A percentile compares a stretch with the other conserved stretches of the same genome.
phyloP scores from a whole-genome alignment of 2,113 vertebrate genomes.

The Psittacus erithacus region DNA sequence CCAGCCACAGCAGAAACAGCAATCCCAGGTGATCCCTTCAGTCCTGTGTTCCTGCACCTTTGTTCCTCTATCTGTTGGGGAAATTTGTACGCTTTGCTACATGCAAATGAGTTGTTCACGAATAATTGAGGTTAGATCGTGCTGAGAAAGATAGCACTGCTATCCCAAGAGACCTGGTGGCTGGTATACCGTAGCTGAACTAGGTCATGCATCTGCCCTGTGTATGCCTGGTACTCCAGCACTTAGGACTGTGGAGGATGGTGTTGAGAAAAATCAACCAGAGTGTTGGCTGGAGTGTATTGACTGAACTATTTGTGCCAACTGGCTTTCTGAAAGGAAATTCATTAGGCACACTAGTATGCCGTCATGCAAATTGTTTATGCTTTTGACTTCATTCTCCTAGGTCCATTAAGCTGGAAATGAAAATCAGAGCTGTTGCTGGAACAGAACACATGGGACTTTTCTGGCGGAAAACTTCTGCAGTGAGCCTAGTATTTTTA shows the following conservation, averaged over 20 bases:
- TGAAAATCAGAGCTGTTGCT: not conserved
- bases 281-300: not conserved
- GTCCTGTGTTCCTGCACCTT: not conserved
- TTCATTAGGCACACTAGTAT: not conserved
- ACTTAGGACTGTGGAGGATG: not conserved
- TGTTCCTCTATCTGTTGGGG: not conserved
- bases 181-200: not conserved
- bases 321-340: not conserved
- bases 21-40: not conserved
- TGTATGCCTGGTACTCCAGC: not conserved
- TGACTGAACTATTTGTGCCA: not conserved
- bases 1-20: not conserved
- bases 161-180: not conserved
- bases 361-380: not conserved
- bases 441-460: not conserved
- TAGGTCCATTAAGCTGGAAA: not conserved
- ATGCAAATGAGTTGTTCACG: fast-evolving
- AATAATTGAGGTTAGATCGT: not conserved
- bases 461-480: not conserved
- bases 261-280: not conserved
- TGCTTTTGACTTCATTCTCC: not conserved
- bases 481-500: not conserved
- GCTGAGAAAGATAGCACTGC: not conserved
- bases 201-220: not conserved
- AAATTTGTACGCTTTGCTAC: not conserved